These are phyloP conservation scores for Pterocles gutturalis DNA, from an alignment of 2,113 vertebrate species.

Conservation along the genomic window DNA sequence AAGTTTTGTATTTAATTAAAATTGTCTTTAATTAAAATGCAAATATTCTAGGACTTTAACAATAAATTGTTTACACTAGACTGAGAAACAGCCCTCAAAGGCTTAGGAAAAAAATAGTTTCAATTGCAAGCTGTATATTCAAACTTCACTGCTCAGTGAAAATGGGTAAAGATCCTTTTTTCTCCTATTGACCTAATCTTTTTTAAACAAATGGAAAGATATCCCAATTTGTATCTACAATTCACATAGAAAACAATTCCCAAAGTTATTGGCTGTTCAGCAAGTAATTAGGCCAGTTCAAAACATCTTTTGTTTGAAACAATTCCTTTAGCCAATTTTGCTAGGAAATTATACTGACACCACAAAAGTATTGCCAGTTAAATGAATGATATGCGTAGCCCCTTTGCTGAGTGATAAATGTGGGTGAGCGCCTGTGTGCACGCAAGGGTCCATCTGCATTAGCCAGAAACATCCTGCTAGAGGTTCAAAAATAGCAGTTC, in stretches of 20 bases:
- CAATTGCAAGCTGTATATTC: slow-evolving; percentile 71
- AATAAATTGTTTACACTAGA: slow-evolving; percentile 82
- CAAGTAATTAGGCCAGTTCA: slow-evolving; percentile 68
- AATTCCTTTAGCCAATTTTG: slow-evolving; percentile 55
- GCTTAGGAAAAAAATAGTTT: slow-evolving; percentile 68
- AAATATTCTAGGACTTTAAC: slow-evolving; percentile 80
- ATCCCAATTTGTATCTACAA: slow-evolving; percentile 57
- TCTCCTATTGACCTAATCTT: slow-evolving; percentile 64
- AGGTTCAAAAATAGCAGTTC: slow-evolving; percentile 21
- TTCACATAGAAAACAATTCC: slow-evolving; percentile 44
- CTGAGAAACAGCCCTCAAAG: slow-evolving; percentile 74
- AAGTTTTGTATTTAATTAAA: slow-evolving; percentile 81
- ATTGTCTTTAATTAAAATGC: slow-evolving; percentile 80
- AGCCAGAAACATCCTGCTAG: slow-evolving; percentile 50
- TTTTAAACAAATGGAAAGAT: slow-evolving; percentile 65
- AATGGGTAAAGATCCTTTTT: slow-evolving; percentile 59
- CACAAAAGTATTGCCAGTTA: slow-evolving; percentile 39
- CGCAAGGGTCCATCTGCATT: background rate
- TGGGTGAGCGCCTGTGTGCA: background rate
- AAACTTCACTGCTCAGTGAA: slow-evolving; percentile 74
- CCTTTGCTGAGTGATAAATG: background rate
- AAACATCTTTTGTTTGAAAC: slow-evolving; percentile 43
- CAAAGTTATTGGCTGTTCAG: slow-evolving; percentile 48
- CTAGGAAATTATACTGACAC: slow-evolving; percentile 18
- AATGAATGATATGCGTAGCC: background rate